These are phyloP conservation scores for Petrophora chlorosata DNA, from an alignment of 2,888 invertebrate genomes.

Conservation along the genomic window DNA sequence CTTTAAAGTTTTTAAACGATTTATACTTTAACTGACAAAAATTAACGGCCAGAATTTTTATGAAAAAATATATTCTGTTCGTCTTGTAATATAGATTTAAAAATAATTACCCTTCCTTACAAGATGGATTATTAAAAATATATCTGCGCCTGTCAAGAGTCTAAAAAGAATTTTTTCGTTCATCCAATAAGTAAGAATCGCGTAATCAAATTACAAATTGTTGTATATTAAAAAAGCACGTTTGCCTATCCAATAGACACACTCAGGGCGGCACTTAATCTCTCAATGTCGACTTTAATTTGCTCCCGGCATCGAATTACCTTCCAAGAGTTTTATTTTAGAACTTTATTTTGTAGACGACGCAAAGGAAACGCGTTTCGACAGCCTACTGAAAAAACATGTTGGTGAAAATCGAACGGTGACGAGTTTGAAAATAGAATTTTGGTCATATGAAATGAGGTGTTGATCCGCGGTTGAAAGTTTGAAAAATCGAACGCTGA, in stretches of 20 bases:
- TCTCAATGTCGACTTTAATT: constrained; percentile 83
- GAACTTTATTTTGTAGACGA: constrained; percentile 60
- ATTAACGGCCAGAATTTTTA: no score
- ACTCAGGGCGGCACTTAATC: constrained; percentile 74
- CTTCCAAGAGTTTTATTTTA: constrained; percentile 77
- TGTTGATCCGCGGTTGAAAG: constrained; percentile 45
- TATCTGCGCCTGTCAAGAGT: no score
- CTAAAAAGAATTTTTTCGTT: constrained; percentile 12
- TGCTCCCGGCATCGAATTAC: constrained; percentile 77
- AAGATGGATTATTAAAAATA: no score
- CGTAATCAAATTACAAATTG: constrained; percentile 54
- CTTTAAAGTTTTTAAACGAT: no score
- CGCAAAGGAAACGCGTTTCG: constrained; percentile 73
- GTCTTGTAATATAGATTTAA: no score
- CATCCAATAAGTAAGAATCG: constrained; percentile 34
- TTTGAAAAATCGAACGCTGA: constrained; percentile 31
- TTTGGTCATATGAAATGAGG: constrained; percentile 3
- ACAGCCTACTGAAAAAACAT: constrained; percentile 56
- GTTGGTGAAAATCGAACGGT: constrained; percentile 44
- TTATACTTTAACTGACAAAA: no score
- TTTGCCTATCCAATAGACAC: constrained; percentile 53
- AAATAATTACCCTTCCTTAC: no score
- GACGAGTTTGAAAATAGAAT: constrained; percentile 28
- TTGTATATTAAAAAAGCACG: constrained; percentile 47
- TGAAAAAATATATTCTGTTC: no score